Percentiles rank a stretch among this genome's conserved stretches.
phyloP scores from a whole-genome alignment of 2,888 invertebrate genomes.

The Drosophila emarginata region DNA sequence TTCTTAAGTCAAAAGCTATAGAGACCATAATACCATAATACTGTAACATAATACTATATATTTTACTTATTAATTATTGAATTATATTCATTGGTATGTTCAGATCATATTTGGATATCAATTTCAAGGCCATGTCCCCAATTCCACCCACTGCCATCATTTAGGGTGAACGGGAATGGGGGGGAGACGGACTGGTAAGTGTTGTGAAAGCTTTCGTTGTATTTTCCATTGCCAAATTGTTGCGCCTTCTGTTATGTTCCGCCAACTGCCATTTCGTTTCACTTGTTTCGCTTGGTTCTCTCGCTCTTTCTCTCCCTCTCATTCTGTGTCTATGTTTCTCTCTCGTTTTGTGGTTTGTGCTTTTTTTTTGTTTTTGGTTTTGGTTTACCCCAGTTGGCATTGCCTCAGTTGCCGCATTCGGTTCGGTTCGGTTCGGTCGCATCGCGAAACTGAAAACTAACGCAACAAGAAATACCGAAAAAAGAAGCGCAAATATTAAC shows the following conservation, averaged over 20 bases:
- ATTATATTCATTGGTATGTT: not conserved
- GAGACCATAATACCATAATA: no score
- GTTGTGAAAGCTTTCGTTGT: slow-evolving; percentile 25
- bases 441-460: slow-evolving; percentile 1
- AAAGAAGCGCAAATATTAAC: slow-evolving; percentile 2
- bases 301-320: not conserved
- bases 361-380: slow-evolving; percentile 7
- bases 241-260: slow-evolving; percentile 49
- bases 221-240: slow-evolving; percentile 55
- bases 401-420: slow-evolving; percentile 41
- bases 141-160: not conserved
- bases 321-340: not conserved
- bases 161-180: no score
- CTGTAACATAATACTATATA: not conserved
- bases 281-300: slow-evolving; percentile 19
- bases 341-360: slow-evolving; percentile 8
- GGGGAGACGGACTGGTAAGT: not conserved
- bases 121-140: slow-evolving; percentile 11
- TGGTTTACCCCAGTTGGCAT: slow-evolving; percentile 3
- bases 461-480: not conserved
- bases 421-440: slow-evolving; percentile 30
- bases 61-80: not conserved
- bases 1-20: no score
- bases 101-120: slow-evolving; percentile 11
- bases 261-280: slow-evolving; percentile 52